Conservation (phyloP, 2,888 invertebrate genomes). For the Aromia moschata region DNA sequence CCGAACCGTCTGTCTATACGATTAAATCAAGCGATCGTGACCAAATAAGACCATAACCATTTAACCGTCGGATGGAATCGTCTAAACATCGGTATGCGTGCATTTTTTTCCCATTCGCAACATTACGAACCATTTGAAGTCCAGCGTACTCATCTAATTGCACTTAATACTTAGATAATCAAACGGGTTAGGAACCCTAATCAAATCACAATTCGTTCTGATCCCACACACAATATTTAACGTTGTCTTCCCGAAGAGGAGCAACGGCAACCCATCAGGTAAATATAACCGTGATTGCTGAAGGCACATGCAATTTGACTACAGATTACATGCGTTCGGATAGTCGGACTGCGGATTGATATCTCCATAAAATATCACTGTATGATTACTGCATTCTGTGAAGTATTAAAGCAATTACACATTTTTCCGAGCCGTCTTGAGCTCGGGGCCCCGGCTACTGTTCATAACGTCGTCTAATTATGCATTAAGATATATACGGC, state of each 20-base stretch:
- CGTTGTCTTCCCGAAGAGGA: conserved; percentile 41
- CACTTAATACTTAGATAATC: conserved; percentile 17
- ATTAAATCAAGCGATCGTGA: conserved; percentile 11
- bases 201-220: conserved; percentile 30
- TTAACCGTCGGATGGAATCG: conserved; percentile 2
- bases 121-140: conserved; percentile 1
- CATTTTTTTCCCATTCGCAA: conserved; percentile 4
- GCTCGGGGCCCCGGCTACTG: conserved; percentile 51
- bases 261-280: conserved; percentile 32
- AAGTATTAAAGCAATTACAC: conserved; percentile 56
- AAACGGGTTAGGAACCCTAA: conserved; percentile 22
- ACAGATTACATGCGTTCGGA: conserved; percentile 55
- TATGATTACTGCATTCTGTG: conserved; percentile 55
- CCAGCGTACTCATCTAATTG: conserved; percentile 10
- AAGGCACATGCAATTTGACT: conserved; percentile 55
- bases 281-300: conserved; percentile 54
- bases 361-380: conserved; percentile 58
- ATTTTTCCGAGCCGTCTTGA: conserved; percentile 48
- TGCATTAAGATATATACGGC: conserved; percentile 49
- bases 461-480: conserved; percentile 52
- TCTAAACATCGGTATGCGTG: conserved; percentile 1
- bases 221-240: conserved; percentile 35
- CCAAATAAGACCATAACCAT: conserved; percentile 4
- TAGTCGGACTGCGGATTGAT: conserved; percentile 53
- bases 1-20: too few species aligned